Conservation (phyloP, 2,888 invertebrate genomes). For the Drosophila fulvimacula region DNA sequence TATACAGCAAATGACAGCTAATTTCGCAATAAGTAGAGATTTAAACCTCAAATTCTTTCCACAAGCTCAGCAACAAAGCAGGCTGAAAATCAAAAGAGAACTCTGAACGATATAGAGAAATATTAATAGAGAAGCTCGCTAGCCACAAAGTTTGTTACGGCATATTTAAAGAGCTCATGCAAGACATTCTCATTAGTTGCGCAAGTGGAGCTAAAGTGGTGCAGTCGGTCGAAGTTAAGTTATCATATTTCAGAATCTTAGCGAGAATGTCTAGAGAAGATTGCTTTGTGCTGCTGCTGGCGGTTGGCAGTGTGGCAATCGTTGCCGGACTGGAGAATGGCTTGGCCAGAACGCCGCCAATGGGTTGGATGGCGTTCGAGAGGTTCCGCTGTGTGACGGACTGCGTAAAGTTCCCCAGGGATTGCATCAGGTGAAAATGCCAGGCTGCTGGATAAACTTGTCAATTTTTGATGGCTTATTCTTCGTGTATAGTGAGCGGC, state of each 20-base stretch:
- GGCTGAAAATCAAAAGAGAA: neutral
- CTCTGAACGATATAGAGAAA: neutral
- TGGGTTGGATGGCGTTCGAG: slow-evolving; percentile 90
- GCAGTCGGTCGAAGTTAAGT: neutral
- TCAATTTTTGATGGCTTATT: neutral
- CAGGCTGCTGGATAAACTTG: slow-evolving; percentile 1
- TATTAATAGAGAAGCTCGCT: neutral
- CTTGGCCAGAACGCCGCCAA: slow-evolving; percentile 87
- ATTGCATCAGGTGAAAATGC: slow-evolving; percentile 87
- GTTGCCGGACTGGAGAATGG: slow-evolving; percentile 86
- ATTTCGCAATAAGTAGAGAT: neutral
- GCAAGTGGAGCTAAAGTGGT: slow-evolving; percentile 8
- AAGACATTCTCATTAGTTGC: slow-evolving; percentile 18
- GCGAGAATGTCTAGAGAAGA: slow-evolving; percentile 16
- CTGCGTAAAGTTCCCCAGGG: slow-evolving; percentile 87
- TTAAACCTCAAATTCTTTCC: no score
- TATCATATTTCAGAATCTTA: neutral
- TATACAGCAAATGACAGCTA: neutral
- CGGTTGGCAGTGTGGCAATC: slow-evolving; percentile 1
- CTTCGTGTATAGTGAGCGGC: slow-evolving; percentile 86
- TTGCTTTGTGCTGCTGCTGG: slow-evolving; percentile 2
- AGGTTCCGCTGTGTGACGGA: slow-evolving; percentile 87
- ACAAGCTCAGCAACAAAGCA: neutral
- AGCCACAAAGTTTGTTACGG: neutral
- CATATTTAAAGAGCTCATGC: neutral